These are phyloP conservation scores for Delia radicum DNA, from an alignment of 1,140 invertebrate species.

Conservation along the genomic window DNA sequence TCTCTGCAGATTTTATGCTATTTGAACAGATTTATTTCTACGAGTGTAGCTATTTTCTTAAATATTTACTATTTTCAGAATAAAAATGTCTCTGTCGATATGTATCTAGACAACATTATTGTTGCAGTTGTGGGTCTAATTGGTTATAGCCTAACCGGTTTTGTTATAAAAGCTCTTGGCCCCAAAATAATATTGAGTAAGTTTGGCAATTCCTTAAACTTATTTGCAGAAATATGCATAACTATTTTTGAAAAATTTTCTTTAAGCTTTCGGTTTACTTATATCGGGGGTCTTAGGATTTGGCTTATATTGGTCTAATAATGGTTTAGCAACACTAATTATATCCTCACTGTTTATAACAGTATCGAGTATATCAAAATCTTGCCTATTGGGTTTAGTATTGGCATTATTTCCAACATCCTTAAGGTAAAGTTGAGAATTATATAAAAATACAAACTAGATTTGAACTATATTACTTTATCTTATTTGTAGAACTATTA, in stretches of 20 bases:
- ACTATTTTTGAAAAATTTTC: too few relatives aligned
- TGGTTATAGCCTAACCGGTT: constrained; percentile 54
- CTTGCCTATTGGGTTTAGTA: constrained; percentile 45
- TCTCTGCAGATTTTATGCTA: too few relatives aligned
- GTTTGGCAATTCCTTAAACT: too few relatives aligned
- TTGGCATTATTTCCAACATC: constrained; percentile 50
- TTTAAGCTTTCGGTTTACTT: neutral
- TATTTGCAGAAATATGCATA: too few relatives aligned
- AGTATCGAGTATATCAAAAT: constrained; percentile 46
- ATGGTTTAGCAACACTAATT: constrained; percentile 42
- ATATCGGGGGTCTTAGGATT: constrained; percentile 42
- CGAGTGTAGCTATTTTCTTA: too few relatives aligned
- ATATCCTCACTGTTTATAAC: constrained; percentile 44
- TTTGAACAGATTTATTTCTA: too few relatives aligned
- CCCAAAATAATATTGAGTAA: neutral
- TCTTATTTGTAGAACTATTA: constrained; percentile 35
- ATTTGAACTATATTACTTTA: too few relatives aligned
- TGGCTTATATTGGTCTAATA: constrained; percentile 57
- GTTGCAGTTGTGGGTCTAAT: constrained; percentile 58
- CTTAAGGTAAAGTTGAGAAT: constrained; percentile 34
- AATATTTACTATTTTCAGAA: constrained; percentile 30
- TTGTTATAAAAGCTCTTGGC: neutral
- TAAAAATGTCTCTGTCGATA: constrained; percentile 53
- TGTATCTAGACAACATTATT: constrained; percentile 60
- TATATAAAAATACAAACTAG: too few relatives aligned